Percentiles rank a stretch among this genome's conserved stretches.
Evolutionary conservation across 2,888 invertebrate species (phyloP).

Genomic region (Caenorhabditis sp.): DNA sequence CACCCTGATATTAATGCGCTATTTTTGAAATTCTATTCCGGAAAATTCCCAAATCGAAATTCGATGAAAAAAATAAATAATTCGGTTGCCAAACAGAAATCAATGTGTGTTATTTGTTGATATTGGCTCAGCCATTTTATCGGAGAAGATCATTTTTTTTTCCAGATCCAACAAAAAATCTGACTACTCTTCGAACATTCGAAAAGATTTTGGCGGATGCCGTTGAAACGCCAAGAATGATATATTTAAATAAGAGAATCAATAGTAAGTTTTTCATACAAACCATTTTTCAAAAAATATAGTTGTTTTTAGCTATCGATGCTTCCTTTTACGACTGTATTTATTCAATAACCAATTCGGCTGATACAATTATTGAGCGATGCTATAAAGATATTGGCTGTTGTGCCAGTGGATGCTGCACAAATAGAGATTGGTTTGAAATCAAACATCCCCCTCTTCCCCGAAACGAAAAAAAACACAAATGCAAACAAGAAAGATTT

Average conservation of each 20-base stretch:
- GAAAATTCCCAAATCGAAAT: not conserved
- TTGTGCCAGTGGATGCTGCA: slow-evolving; percentile 54
- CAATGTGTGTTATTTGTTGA: not conserved
- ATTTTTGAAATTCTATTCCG: too few relatives aligned
- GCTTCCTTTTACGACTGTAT: slow-evolving; percentile 56
- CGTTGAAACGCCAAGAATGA: slow-evolving; percentile 27
- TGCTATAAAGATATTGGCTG: slow-evolving; percentile 61
- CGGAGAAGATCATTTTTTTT: not conserved
- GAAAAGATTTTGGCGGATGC: slow-evolving; percentile 40
- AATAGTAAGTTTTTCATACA: slow-evolving; percentile 32
- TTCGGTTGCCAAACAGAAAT: not conserved
- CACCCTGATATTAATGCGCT: too few relatives aligned
- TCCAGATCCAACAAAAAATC: slow-evolving; percentile 29
- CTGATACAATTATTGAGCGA: slow-evolving; percentile 47
- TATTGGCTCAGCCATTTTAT: not conserved
- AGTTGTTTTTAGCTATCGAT: slow-evolving; percentile 41
- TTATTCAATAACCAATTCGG: slow-evolving; percentile 46
- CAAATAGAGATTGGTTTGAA: slow-evolving; percentile 49
- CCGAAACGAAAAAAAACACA: not conserved
- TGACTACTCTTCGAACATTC: slow-evolving; percentile 32
- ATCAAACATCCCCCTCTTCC: not conserved
- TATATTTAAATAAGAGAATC: slow-evolving; percentile 32
- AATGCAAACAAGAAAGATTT: slow-evolving; percentile 1
- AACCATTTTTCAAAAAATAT: not conserved
- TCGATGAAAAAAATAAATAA: not conserved